A percentile compares a stretch with the other conserved stretches of the same genome.
Conservation (phyloP, 2,888 invertebrate genomes). For the Drosophila seclusa region DNA sequence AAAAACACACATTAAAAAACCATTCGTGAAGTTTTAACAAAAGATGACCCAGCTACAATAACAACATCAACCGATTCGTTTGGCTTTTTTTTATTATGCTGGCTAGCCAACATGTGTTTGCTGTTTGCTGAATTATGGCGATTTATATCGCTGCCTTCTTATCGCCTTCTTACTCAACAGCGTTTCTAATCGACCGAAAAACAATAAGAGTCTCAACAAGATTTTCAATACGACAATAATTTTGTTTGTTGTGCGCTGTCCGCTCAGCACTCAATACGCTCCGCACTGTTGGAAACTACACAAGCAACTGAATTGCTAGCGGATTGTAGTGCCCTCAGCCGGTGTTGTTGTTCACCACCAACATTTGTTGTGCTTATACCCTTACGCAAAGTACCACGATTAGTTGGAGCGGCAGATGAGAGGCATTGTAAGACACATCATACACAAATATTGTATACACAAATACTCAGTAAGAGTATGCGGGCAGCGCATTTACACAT, state of each 20-base stretch:
- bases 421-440: background rate
- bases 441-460: background rate
- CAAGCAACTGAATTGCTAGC: slow-evolving; percentile 56
- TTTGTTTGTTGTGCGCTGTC: background rate
- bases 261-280: slow-evolving; percentile 31
- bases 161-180: slow-evolving; percentile 46
- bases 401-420: too few relatives aligned
- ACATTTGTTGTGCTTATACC: slow-evolving; percentile 21
- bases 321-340: slow-evolving; percentile 23
- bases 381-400: background rate
- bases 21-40: slow-evolving; percentile 57
- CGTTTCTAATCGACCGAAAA: slow-evolving; percentile 51
- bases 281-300: slow-evolving; percentile 62
- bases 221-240: slow-evolving; percentile 10
- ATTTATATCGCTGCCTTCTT: slow-evolving; percentile 55
- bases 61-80: slow-evolving; percentile 22
- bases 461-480: slow-evolving; percentile 8
- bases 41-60: slow-evolving; percentile 46
- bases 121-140: slow-evolving; percentile 48
- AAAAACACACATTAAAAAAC: slow-evolving; percentile 49
- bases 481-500: background rate
- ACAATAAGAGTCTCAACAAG: slow-evolving; percentile 2
- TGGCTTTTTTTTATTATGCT: slow-evolving; percentile 15
- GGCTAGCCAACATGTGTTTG: slow-evolving; percentile 21
- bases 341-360: slow-evolving; percentile 30